These are phyloP conservation scores for Delphinapterus leucas DNA, from an alignment of 2,113 vertebrate species.

Conservation along the genomic window DNA sequence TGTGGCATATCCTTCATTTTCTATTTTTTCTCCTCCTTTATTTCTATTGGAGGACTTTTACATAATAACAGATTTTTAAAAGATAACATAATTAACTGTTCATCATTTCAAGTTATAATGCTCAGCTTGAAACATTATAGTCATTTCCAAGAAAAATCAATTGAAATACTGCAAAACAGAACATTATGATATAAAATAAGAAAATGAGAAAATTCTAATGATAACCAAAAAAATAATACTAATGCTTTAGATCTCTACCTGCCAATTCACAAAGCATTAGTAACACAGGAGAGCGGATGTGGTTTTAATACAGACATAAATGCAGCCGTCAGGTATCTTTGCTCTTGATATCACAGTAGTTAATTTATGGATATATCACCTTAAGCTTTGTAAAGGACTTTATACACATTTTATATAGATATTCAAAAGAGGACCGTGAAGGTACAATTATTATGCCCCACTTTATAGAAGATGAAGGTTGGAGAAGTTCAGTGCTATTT, in stretches of 20 bases:
- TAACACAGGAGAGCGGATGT: background rate
- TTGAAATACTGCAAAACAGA: background rate
- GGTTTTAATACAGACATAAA: background rate
- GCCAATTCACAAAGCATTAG: background rate
- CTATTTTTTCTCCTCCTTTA: background rate
- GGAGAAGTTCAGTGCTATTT: background rate
- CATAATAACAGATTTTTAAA: background rate
- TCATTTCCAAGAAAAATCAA: background rate
- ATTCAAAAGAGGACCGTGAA: background rate
- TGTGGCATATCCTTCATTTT: background rate
- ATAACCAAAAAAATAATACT: background rate
- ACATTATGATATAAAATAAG: background rate
- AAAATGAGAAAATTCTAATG: background rate
- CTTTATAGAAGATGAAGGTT: background rate
- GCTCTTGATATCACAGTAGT: background rate
- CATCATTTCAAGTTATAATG: background rate
- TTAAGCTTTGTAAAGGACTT: background rate
- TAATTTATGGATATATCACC: background rate
- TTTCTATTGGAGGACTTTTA: background rate
- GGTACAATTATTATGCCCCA: background rate
- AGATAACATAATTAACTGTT: background rate
- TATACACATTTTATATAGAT: background rate
- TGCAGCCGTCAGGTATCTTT: background rate
- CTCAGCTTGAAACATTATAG: background rate
- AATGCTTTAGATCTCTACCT: background rate